These are phyloP conservation scores for Thaumetopoea pityocampa DNA, from an alignment of 1,140 invertebrate genomes.

Conservation along the genomic window DNA sequence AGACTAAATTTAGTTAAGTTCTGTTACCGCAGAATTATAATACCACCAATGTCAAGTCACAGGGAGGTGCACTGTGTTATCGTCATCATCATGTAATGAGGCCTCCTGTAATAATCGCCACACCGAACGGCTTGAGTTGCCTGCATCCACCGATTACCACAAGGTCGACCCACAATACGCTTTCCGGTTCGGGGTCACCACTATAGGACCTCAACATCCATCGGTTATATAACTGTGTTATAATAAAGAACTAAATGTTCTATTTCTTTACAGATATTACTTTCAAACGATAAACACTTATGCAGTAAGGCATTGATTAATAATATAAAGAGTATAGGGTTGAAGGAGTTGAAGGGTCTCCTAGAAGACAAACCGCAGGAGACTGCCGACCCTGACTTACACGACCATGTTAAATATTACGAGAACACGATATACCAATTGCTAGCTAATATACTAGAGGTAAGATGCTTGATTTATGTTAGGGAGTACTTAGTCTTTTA, in stretches of 20 bases:
- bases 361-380: slow-evolving; percentile 32
- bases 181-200: no score
- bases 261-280: slow-evolving; percentile 43
- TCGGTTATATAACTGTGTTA: not conserved
- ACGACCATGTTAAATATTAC: slow-evolving; percentile 28
- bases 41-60: no score
- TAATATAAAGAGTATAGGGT: slow-evolving; percentile 29
- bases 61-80: no score
- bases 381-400: slow-evolving; percentile 23
- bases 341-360: slow-evolving; percentile 31
- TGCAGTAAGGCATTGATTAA: slow-evolving; percentile 60
- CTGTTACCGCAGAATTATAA: no score
- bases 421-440: slow-evolving; percentile 37
- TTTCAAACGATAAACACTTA: slow-evolving; percentile 61
- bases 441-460: slow-evolving; percentile 60
- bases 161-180: no score
- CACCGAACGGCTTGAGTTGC: no score
- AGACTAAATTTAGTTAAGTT: no score
- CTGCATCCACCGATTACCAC: no score
- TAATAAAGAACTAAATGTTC: not conserved
- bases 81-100: no score
- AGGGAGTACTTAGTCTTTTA: no score
- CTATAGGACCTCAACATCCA: no score
- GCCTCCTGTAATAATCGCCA: no score
- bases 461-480: slow-evolving; percentile 20